Percentiles rank a stretch among this genome's conserved stretches.
Evolutionary conservation across 2,888 invertebrate genomes (phyloP).

Genomic region (Napeogenes inachia): DNA sequence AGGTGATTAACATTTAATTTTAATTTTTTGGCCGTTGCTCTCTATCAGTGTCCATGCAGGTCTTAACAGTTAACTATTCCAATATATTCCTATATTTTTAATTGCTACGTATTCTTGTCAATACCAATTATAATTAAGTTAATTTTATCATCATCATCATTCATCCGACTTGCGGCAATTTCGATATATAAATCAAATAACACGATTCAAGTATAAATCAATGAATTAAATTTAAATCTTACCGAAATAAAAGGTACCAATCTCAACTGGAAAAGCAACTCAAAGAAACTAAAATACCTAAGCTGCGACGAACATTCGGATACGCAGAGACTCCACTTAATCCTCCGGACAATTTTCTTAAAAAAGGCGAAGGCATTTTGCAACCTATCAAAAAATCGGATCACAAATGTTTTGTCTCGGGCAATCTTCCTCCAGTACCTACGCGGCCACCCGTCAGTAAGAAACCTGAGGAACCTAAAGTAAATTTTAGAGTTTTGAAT

Average conservation of each 20-base stretch:
- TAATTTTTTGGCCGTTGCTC: too few species aligned
- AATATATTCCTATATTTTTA: too few species aligned
- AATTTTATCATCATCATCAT: too few species aligned
- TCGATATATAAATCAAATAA: too few species aligned
- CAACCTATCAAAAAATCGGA: slow-evolving; percentile 60
- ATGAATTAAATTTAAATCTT: background rate
- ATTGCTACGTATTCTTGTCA: too few species aligned
- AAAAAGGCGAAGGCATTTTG: slow-evolving; percentile 76
- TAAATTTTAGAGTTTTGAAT: slow-evolving; percentile 79
- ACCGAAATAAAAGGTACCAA: slow-evolving; percentile 58
- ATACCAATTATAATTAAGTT: too few species aligned
- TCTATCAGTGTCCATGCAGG: too few species aligned
- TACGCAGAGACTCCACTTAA: slow-evolving; percentile 79
- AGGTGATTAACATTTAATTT: too few species aligned
- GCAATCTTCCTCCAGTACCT: slow-evolving; percentile 69
- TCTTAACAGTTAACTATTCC: too few species aligned
- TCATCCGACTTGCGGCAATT: too few species aligned
- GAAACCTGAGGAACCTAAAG: slow-evolving; percentile 48
- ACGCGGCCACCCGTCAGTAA: slow-evolving; percentile 54
- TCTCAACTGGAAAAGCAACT: slow-evolving; percentile 71
- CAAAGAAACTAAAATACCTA: slow-evolving; percentile 60
- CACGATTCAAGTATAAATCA: too few species aligned
- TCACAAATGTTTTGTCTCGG: slow-evolving; percentile 57
- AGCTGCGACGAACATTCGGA: slow-evolving; percentile 81
- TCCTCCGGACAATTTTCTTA: slow-evolving; percentile 79